These are phyloP conservation scores for Pipa parva DNA, from an alignment of 2,113 vertebrate genomes.

Conservation along the genomic window DNA sequence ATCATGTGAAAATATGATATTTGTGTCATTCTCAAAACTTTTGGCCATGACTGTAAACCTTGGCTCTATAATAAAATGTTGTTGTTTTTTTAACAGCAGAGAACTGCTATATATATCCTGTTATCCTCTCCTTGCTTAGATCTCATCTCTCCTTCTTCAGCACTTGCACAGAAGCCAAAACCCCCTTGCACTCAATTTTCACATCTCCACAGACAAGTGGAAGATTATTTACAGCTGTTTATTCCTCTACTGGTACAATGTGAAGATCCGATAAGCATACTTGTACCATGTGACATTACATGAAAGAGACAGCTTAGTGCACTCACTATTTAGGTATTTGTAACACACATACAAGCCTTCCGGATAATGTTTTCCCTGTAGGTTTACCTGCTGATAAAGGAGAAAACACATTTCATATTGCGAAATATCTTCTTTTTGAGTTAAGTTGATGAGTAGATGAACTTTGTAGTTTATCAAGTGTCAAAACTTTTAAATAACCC, in stretches of 20 bases:
- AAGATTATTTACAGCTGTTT: slow-evolving; percentile 40
- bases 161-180: slow-evolving; percentile 39
- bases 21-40: background rate
- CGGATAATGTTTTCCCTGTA: slow-evolving; percentile 24
- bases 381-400: slow-evolving; percentile 35
- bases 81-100: too few relatives aligned
- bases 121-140: slow-evolving; percentile 36
- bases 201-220: slow-evolving; percentile 39
- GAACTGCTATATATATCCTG: background rate
- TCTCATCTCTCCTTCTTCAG: slow-evolving; percentile 28
- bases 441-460: slow-evolving; percentile 3
- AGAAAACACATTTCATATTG: slow-evolving; percentile 24
- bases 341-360: slow-evolving; percentile 34
- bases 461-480: background rate
- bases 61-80: too few relatives aligned
- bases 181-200: slow-evolving; percentile 39
- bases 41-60: too few relatives aligned
- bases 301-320: slow-evolving; percentile 36
- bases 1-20: background rate
- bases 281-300: slow-evolving; percentile 36
- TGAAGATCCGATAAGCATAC: slow-evolving; percentile 34
- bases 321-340: slow-evolving; percentile 38
- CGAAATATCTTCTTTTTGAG: background rate
- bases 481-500: too few relatives aligned
- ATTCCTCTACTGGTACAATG: slow-evolving; percentile 39